Conservation (phyloP, 1,140 invertebrate genomes). For the Spodoptera litura region DNA sequence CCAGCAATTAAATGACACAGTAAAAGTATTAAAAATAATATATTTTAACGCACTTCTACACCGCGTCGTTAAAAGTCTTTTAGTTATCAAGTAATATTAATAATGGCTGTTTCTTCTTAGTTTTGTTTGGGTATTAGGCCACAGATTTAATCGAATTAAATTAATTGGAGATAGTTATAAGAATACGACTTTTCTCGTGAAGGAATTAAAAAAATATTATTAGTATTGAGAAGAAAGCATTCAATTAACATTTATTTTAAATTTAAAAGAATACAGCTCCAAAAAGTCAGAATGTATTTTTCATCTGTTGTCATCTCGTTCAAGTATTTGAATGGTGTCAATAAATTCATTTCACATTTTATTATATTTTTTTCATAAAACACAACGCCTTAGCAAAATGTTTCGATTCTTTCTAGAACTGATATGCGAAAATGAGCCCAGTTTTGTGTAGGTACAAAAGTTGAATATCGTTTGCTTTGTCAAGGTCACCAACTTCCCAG, state of each 20-base stretch:
- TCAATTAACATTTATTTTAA: too few relatives aligned
- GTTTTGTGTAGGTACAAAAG: conserved; percentile 29
- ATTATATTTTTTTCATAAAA: too few relatives aligned
- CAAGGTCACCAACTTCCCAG: conserved; percentile 41
- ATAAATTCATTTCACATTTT: too few relatives aligned
- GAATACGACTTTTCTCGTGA: background rate
- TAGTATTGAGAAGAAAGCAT: too few relatives aligned
- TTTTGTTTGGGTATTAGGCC: background rate
- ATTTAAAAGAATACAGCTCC: background rate
- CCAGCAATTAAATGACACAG: conserved; percentile 79
- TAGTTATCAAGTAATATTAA: conserved; percentile 27
- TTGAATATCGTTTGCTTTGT: conserved; percentile 20
- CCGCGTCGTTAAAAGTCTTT: conserved; percentile 39
- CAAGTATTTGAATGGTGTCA: too few relatives aligned
- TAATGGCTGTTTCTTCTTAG: conserved; percentile 1
- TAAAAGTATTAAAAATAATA: conserved; percentile 66
- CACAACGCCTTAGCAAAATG: too few relatives aligned
- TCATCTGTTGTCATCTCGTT: background rate
- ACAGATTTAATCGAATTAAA: background rate
- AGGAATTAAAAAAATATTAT: too few relatives aligned
- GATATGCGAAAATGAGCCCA: conserved; percentile 10
- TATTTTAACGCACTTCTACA: conserved; percentile 38
- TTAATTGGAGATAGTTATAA: background rate
- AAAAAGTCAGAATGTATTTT: background rate
- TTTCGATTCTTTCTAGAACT: conserved; percentile 20